phyloP scores from a whole-genome alignment of 2,113 vertebrate species.

The Gambusia affinis region DNA sequence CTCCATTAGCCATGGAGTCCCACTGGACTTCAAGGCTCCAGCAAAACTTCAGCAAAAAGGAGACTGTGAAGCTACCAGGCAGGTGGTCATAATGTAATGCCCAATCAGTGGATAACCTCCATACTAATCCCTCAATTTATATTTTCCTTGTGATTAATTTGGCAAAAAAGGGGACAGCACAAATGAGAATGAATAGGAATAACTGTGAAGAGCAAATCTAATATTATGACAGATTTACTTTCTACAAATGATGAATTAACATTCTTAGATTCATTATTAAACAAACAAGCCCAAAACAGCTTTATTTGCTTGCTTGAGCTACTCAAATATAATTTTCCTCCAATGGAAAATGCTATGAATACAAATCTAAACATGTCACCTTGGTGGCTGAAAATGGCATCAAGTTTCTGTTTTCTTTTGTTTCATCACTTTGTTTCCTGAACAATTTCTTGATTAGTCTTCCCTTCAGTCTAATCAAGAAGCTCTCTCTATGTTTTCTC shows the following conservation, averaged over 20 bases:
- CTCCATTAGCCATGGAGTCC: background rate
- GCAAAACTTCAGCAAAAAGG: background rate
- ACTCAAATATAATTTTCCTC: constrained; percentile 8
- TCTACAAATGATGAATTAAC: constrained; percentile 7
- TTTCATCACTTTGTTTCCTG: background rate
- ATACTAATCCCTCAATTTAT: background rate
- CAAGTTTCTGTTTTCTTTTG: background rate
- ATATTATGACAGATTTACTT: constrained; percentile 5
- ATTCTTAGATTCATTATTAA: constrained; percentile 3
- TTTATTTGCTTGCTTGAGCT: background rate
- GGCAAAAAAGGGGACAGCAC: background rate
- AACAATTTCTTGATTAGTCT: background rate
- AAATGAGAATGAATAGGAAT: background rate
- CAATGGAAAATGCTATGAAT: background rate
- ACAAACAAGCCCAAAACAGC: background rate
- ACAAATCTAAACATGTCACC: background rate
- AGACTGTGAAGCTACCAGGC: background rate
- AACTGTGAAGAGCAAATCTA: background rate
- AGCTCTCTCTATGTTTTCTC: constrained; percentile 1
- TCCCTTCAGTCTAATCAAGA: background rate
- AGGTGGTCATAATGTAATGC: background rate
- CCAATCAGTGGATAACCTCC: background rate
- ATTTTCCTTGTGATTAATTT: background rate
- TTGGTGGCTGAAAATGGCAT: background rate
- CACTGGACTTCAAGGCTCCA: too few relatives aligned